These are phyloP conservation scores for Chiloscyllium plagiosum DNA, from an alignment of 2,113 vertebrate species.

Conservation along the genomic window DNA sequence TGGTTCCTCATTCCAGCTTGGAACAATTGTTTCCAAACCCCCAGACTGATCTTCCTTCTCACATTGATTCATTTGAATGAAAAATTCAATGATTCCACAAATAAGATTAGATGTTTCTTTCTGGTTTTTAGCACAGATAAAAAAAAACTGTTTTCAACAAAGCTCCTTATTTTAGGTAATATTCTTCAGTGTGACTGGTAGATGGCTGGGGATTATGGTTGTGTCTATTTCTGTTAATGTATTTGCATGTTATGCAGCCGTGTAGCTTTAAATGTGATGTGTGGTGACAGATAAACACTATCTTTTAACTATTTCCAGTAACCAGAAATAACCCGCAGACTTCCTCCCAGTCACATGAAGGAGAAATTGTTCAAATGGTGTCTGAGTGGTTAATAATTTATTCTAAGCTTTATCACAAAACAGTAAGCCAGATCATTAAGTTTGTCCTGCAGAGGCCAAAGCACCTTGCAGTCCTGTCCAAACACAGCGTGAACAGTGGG, in stretches of 20 bases:
- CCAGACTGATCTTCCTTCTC: too few relatives aligned
- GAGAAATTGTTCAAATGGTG: not conserved
- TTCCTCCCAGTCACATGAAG: not conserved
- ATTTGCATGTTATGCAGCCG: not conserved
- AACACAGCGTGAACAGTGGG: not conserved
- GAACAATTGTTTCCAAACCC: too few relatives aligned
- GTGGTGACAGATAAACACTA: not conserved
- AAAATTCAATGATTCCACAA: too few relatives aligned
- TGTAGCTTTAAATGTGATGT: not conserved
- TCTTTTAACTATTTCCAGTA: constrained; percentile 23
- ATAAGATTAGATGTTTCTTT: not conserved
- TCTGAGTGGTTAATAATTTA: not conserved
- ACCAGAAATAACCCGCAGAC: not conserved
- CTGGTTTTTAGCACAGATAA: not conserved
- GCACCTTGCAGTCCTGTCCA: too few relatives aligned
- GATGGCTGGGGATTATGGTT: not conserved
- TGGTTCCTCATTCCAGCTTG: not conserved
- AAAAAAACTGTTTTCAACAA: not conserved
- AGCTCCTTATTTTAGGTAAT: not conserved
- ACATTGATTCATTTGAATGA: not conserved
- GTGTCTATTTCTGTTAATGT: not conserved
- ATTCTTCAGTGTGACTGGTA: not conserved
- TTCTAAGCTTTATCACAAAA: not conserved
- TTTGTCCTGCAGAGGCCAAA: too few relatives aligned
- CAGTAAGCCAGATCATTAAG: too few relatives aligned